These are phyloP conservation scores for Aegithalos caudatus DNA, from an alignment of 2,113 vertebrate species.

Conservation along the genomic window DNA sequence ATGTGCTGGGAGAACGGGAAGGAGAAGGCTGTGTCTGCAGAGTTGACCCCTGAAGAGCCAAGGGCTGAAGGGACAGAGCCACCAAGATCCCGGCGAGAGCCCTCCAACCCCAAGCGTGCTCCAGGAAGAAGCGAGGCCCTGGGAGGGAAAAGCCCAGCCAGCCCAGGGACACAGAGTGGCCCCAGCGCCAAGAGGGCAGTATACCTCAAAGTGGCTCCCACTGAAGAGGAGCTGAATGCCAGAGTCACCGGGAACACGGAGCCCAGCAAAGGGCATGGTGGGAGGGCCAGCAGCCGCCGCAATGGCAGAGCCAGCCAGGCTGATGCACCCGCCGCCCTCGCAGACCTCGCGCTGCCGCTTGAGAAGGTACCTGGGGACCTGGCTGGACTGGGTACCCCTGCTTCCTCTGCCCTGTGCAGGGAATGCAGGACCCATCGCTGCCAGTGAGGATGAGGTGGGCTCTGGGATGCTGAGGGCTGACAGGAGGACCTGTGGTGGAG, in stretches of 20 bases:
- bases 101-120: conserved; percentile 80
- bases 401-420: not conserved
- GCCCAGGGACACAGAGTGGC: conserved; percentile 67
- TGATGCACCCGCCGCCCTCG: not conserved
- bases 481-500: not conserved
- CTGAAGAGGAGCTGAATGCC: conserved; percentile 46
- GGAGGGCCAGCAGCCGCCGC: not conserved
- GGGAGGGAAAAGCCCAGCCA: conserved; percentile 55
- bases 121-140: conserved; percentile 69
- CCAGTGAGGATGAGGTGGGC: accelerated
- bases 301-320: conserved; percentile 31
- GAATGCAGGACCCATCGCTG: not conserved
- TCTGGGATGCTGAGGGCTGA: not conserved
- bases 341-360: not conserved
- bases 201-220: conserved; percentile 59
- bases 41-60: conserved; percentile 37
- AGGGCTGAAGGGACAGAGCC: conserved; percentile 52
- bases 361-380: conserved; percentile 26
- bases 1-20: conserved; percentile 76
- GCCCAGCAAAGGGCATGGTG: not conserved
- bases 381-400: not conserved
- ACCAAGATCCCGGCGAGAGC: conserved; percentile 71
- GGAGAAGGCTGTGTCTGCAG: conserved; percentile 49
- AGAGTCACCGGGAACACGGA: conserved; percentile 37
- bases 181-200: conserved; percentile 73